Percentiles rank a stretch among this genome's conserved stretches.
These are phyloP conservation scores for Mellilla xanthometata DNA, from an alignment of 2,888 invertebrate species.

Conservation along the genomic window DNA sequence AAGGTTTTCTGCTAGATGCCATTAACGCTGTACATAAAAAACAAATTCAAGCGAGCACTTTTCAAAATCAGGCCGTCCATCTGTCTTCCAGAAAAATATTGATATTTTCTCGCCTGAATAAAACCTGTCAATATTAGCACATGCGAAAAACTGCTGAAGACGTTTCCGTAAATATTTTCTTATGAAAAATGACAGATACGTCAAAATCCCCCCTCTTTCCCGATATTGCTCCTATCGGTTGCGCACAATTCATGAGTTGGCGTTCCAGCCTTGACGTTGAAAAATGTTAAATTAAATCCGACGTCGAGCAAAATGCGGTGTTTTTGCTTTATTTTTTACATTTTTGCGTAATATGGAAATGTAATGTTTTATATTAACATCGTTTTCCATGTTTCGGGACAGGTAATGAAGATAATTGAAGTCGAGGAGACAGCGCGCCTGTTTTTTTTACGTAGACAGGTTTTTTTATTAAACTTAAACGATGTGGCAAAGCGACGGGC, in stretches of 20 bases:
- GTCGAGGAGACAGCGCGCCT: background rate
- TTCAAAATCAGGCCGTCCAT: no score
- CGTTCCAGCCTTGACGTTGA: conserved; percentile 34
- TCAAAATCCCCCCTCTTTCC: conserved; percentile 10
- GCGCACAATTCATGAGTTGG: conserved; percentile 36
- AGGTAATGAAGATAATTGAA: conserved; percentile 20
- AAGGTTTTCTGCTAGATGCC: no score
- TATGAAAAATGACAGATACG: conserved; percentile 16
- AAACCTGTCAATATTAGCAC: background rate
- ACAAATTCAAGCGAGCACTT: no score
- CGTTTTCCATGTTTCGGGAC: conserved; percentile 14
- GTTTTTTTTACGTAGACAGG: no score
- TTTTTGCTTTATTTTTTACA: conserved; percentile 4
- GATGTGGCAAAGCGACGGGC: no score
- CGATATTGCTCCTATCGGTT: conserved; percentile 32
- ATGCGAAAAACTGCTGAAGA: background rate
- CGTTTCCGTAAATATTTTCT: conserved; percentile 9
- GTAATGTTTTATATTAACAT: conserved; percentile 29
- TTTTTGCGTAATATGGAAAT: conserved; percentile 30
- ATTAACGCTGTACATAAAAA: no score
- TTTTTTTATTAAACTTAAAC: no score
- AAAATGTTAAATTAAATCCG: conserved; percentile 34
- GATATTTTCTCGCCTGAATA: background rate
- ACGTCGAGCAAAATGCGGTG: conserved; percentile 7
- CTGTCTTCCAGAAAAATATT: no score